Evolutionary conservation across 2,888 invertebrate species (phyloP), one percentile per base, ranked within the genome.

Genomic region (Acanthosepion pharaonis): DNA sequence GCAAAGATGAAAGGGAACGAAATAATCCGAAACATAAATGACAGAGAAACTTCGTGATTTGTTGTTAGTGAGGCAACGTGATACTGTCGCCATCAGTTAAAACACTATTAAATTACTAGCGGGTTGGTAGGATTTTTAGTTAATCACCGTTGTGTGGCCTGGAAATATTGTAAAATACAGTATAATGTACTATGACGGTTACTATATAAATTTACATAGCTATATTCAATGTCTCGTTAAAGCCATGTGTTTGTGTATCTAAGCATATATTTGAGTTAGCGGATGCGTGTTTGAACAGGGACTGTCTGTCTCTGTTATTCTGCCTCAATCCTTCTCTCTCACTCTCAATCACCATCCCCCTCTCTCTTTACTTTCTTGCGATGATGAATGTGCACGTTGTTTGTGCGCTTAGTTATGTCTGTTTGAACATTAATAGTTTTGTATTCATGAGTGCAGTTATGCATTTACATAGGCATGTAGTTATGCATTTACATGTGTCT

Each of bases 1-100:
- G n/a, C 78, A n/a, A 78, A 78, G 78, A 78, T 78, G 78, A 78
- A 78, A 78, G 78, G 78, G 15, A n/a, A 78, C 78, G 78, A 78
- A 78, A 78, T 78, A 33, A 78, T 33, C 78, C 15, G 18, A 78
- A 9, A 8, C 78, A 78, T 78, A 78, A 78, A 78, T 78, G 78
- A 78, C 78, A 78, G n/a, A 78, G n/a, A 78, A 18, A n/a, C n/a
- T 78, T 78, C 11, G n/a, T 78, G n/a, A 78, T 78, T 78, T 78
- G n/a, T 78, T n/a, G n/a, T 78, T n/a, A n/a, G 78, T 3, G n/a
- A 2, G 4, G 78, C 78, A 78, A 78, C 11, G n/a, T n/a, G 78
- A 78, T 78, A 78, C 18, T 11, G n/a, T 78, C 78, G 9, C n/a
- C 78, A 78, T n/a, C 78, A 78, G n/a, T 78, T 78, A 78, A 78